phyloP scores from a whole-genome alignment of 2,113 vertebrate genomes.

The Engystomops pustulosus region DNA sequence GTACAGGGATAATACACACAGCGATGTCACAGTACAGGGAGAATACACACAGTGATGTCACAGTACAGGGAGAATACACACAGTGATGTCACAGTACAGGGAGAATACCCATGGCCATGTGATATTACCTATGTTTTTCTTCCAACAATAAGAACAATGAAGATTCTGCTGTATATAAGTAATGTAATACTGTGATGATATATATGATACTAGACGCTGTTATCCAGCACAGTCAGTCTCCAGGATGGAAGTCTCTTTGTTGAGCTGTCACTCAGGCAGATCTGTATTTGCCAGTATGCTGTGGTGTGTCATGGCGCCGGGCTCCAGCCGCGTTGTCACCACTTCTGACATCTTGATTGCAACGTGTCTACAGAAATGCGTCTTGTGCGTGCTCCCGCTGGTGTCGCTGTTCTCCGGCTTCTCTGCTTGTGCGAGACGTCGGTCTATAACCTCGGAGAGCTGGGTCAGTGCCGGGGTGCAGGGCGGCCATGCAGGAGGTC shows the following conservation, averaged over 20 bases:
- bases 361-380: conserved; percentile 59
- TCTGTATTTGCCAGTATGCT: conserved; percentile 48
- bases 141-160: too few relatives aligned
- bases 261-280: conserved; percentile 62
- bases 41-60: too few relatives aligned
- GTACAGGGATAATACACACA: too few relatives aligned
- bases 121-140: too few relatives aligned
- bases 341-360: conserved; percentile 63
- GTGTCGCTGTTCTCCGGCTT: conserved; percentile 26
- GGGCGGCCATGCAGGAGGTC: background rate
- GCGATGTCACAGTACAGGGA: too few relatives aligned
- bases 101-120: too few relatives aligned
- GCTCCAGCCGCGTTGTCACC: conserved; percentile 59
- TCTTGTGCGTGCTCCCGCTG: conserved; percentile 32
- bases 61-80: too few relatives aligned
- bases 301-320: conserved; percentile 56
- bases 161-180: too few relatives aligned
- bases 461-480: background rate
- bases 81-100: too few relatives aligned
- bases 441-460: background rate
- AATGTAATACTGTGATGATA: too few relatives aligned
- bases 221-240: conserved; percentile 34
- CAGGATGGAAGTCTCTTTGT: conserved; percentile 53
- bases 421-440: background rate
- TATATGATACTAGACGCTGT: too few relatives aligned